Conservation (phyloP, 2,113 vertebrate genomes). For the Arenaria interpres region DNA sequence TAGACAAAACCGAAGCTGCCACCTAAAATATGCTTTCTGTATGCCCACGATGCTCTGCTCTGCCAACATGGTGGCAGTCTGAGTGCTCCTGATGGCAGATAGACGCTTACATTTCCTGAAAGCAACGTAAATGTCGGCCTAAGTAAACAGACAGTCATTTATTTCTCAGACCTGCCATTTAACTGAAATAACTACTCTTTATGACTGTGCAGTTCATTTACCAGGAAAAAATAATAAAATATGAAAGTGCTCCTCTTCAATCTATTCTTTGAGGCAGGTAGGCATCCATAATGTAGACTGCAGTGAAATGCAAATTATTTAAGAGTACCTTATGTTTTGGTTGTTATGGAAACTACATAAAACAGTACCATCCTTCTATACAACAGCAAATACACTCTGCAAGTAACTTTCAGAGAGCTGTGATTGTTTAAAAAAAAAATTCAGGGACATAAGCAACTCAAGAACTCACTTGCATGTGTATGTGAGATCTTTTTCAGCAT, state of each 20-base stretch:
- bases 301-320: background rate
- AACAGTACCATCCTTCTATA: background rate
- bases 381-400: background rate
- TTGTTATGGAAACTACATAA: constrained; percentile 16
- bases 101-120: background rate
- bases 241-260: background rate
- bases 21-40: background rate
- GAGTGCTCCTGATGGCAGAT: background rate
- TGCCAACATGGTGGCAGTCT: background rate
- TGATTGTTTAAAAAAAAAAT: background rate
- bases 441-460: background rate
- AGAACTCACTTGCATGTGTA: background rate
- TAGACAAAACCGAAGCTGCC: background rate
- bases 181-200: background rate
- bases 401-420: background rate
- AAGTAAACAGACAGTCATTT: background rate
- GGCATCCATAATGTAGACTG: background rate
- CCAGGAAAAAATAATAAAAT: background rate
- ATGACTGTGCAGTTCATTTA: background rate
- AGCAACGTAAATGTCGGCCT: background rate
- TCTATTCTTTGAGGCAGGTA: background rate
- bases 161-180: background rate
- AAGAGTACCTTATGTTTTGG: background rate
- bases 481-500: background rate
- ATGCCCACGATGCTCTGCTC: background rate